These are phyloP conservation scores for Auanema freiburgensis DNA, from an alignment of 2,888 invertebrate genomes.

Conservation along the genomic window DNA sequence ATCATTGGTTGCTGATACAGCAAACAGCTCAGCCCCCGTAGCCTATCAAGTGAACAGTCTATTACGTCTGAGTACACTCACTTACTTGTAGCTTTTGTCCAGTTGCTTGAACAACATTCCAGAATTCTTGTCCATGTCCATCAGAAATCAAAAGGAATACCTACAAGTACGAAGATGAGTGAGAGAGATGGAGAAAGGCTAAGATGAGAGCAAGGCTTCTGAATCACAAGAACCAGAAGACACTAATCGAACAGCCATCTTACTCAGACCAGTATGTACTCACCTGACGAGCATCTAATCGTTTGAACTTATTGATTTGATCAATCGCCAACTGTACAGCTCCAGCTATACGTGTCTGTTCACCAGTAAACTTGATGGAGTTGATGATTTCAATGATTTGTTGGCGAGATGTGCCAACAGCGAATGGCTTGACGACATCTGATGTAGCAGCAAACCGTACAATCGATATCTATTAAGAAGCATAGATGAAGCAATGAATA, in stretches of 20 bases:
- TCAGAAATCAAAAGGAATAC: conserved; percentile 48
- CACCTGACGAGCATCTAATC: conserved; percentile 17
- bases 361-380: conserved; percentile 45
- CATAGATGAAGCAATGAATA: not conserved
- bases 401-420: conserved; percentile 15
- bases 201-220: not conserved
- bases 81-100: conserved; percentile 30
- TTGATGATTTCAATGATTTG: conserved; percentile 36
- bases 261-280: too few species aligned
- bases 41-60: conserved; percentile 4
- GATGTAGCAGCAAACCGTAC: conserved; percentile 46
- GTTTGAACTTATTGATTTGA: conserved; percentile 10
- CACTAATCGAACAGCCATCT: too few species aligned
- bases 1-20: conserved; percentile 41
- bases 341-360: conserved; percentile 47
- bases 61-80: not conserved
- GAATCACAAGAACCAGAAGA: too few species aligned
- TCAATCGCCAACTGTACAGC: conserved; percentile 32
- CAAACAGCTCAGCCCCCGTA: conserved; percentile 36
- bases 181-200: not conserved
- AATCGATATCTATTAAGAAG: conserved; percentile 28
- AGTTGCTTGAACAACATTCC: conserved; percentile 36
- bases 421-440: conserved; percentile 31
- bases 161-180: conserved; percentile 14
- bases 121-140: conserved; percentile 54